A percentile compares a stretch with the other conserved stretches of the same genome.
These are phyloP conservation scores for Steatocranus sp. DNA, from an alignment of 2,797 vertebrate species.

Conservation along the genomic window DNA sequence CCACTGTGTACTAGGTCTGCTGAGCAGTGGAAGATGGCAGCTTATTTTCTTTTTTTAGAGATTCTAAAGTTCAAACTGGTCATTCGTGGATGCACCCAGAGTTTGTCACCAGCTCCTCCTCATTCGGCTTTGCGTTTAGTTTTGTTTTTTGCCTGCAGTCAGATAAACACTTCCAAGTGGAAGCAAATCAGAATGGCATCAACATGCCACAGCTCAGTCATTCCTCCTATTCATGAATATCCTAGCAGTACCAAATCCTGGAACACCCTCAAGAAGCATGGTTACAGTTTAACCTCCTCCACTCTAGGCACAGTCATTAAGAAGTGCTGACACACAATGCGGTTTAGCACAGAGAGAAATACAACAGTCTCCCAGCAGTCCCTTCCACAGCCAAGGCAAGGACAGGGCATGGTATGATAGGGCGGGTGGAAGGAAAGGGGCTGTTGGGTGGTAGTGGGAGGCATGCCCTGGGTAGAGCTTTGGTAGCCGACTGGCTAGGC, in stretches of 20 bases:
- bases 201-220: neutral
- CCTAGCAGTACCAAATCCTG: conserved; percentile 28
- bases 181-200: conserved; percentile 34
- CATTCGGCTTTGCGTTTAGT: neutral
- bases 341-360: conserved; percentile 58
- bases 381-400: conserved; percentile 53
- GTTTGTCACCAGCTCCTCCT: conserved; percentile 13
- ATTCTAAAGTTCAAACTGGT: neutral
- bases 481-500: conserved; percentile 27
- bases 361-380: conserved; percentile 41
- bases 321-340: conserved; percentile 61
- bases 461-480: conserved; percentile 27
- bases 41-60: conserved; percentile 51
- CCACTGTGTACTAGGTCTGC: conserved; percentile 30
- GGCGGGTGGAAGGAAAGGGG: conserved; percentile 40
- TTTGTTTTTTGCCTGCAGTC: neutral
- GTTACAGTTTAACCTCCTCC: conserved; percentile 34
- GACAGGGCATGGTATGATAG: conserved; percentile 42
- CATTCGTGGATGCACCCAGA: neutral
- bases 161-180: conserved; percentile 27
- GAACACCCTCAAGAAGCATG: conserved; percentile 25
- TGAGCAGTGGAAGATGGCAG: conserved; percentile 70
- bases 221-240: conserved; percentile 17
- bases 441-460: conserved; percentile 44
- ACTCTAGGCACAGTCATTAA: conserved; percentile 58